Base-by-base conservation (phyloP, 2,888 invertebrate genomes). In the Drosophila mayaguana region DNA sequence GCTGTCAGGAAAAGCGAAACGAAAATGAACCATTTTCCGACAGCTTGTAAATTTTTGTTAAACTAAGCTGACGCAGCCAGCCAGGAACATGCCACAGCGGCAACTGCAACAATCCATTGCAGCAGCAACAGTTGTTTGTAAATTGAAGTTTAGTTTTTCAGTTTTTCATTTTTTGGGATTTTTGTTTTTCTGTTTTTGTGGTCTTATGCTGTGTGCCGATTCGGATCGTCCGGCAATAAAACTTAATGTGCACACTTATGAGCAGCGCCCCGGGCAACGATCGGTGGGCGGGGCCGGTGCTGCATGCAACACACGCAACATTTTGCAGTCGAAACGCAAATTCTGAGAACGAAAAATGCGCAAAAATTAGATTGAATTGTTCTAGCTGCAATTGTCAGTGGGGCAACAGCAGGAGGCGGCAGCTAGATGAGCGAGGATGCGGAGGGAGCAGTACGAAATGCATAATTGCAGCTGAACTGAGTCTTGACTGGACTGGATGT, bases 361-460 rank as follows among this genome's bases (percentile, higher is more conserved):
- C 67, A 76, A 78, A 83, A 88, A 82, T 84, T 87, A 77, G 86
- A 88, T 86, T 88, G 87, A 88, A 88, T 88, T 86, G 86, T 75
- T 71, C 61, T 55, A 43, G 53, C 63, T 46, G 75, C 78, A 81
- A 76, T 66, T 79, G 74, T 60, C 61, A 75, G 61, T 34, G 59
- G 53, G 55, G n/a, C 20, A 34, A 12, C 1, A 11, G 18, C 9
- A 38, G 36, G 5, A 16, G 36, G 36, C 6, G 16, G 36, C 16
- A 4, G 36, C 34, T 34, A 22, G 22, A 22, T 2, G 2, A 28
- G 28, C 0, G 32, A 2, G 32, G 11, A 7, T 0, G 11, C 3
- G 28, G 28, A 5, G 28, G 28, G 28, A 18, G 6, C 9, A 2
- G 50, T 25, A 14, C 34, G 32, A 62, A 60, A 57, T 38, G 72